Evolutionary conservation across 2,888 invertebrate genomes (phyloP), one percentile per base, ranked within the genome.

Genomic region (Seira ritae): DNA sequence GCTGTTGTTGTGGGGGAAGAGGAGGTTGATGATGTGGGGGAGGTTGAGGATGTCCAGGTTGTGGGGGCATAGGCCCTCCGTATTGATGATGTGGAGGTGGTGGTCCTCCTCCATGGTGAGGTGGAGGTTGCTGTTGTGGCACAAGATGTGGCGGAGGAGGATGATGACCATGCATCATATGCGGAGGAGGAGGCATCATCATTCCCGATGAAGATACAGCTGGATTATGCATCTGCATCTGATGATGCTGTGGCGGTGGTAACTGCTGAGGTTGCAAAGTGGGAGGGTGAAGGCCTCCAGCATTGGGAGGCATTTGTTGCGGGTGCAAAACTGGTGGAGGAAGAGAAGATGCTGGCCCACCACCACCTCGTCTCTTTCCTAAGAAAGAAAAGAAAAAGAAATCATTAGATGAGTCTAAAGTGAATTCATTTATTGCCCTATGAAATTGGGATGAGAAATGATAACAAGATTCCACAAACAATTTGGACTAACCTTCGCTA

Each of bases 211-310:
- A 89, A 82, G 88, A 86, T 87, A 88, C 89, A 84, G 89, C 77
- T 37, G 75, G 74, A 77, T 80, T 80, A 24, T 66, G 77, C 79
- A 82, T 85, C 74, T 90, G 90, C 85, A 89, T 89, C 74, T 87
- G 87, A 76, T 79, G 85, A 88, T 87, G 90, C 65, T 75, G 85
- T 90, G 89, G 89, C 60, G 89, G 89, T 89, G 86, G 89, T 89
- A 89, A 85, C 72, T 88, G 89, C 85, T 89, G 89, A 78, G 88
- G 90, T 70, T 87, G 90, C 81, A 88, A 91, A 90, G 87, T 88
- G 73, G 91, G 91, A 90, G 91, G 91, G 90, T 90, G 91, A 90
- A 90, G 91, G 90, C 90, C 90, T 90, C 91, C 91, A 90, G 91
- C 90, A 90, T 90, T 91, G 70, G 85, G 85, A 68, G 85, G 80